phyloP scores from a whole-genome alignment of 2,113 vertebrate species.

The Rutilus rutilus region DNA sequence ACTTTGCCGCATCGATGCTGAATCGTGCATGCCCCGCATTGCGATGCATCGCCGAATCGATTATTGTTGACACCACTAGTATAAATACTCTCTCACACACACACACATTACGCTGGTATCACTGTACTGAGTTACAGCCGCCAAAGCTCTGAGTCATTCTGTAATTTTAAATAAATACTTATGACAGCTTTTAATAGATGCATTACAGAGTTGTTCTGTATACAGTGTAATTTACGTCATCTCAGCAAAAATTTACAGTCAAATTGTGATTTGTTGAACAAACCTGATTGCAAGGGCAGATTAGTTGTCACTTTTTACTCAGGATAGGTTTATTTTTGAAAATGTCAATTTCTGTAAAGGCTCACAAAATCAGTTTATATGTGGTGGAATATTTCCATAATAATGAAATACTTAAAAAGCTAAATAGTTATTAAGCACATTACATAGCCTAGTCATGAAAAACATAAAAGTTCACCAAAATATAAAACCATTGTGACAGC shows the following conservation, averaged over 20 bases:
- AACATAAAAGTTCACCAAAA: not conserved
- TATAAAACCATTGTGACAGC: not conserved
- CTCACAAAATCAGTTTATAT: no score
- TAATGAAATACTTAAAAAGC: no score
- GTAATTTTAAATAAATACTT: conserved; percentile 56
- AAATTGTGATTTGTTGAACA: not conserved
- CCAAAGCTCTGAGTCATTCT: conserved; percentile 55
- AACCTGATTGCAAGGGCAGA: not conserved
- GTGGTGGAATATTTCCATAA: no score
- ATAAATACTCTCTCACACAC: conserved; percentile 47
- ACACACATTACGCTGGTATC: conserved; percentile 42
- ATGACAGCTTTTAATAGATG: conserved; percentile 46
- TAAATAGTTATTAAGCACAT: no score
- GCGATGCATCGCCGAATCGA: no score
- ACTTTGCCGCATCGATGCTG: no score
- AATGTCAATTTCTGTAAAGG: no score
- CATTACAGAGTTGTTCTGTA: conserved; percentile 20
- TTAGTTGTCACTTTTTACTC: no score
- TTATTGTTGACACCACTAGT: no score
- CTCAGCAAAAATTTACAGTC: not conserved
- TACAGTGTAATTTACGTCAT: not conserved
- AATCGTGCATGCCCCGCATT: no score
- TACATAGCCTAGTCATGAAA: not conserved
- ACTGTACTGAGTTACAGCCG: conserved; percentile 49
- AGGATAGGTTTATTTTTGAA: no score